Base-by-base conservation (phyloP, 1,140 invertebrate genomes). In the Holcopasites calliopsidis region DNA sequence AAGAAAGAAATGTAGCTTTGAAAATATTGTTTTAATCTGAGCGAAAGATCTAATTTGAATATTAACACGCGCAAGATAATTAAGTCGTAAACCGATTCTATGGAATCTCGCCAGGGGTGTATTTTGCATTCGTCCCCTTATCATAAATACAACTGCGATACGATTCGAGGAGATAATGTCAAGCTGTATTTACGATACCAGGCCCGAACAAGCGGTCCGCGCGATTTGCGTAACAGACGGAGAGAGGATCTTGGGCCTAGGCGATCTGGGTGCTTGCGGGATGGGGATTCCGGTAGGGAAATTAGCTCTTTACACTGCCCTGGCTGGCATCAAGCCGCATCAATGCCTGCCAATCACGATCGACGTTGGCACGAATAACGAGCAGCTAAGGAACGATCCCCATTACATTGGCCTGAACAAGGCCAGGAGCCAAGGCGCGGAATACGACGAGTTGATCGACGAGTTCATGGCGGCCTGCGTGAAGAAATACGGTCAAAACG, bases 381-480 rank as follows among this genome's bases (percentile, higher is more conserved):
- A 97, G 91, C 94, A 94, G 91, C 92, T 99, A 0, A 92, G 98
- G 16, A 95, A 98, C 89, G 98, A 99, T 93, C 97, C 98, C 6
- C 93, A 98, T 66, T 99, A 99, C 90, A 98, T 99, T 86, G 99
- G 99, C 57, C 89, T 99, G 47, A 93, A 96, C 70, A 97, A 99
- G 84, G 95, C 95, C 74, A 93, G 99, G 58, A 95, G 96, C 0
- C 95, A 95, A 33, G 99, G 98, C 16, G 92, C 94, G 40, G 95
- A 95, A 70, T 99, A 99, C 90, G 98, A 99, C 89, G 96, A 96
- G 49, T 96, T 99, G 82, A 95, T 99, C 66, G 98, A 99, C 87
- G 99, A 99, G 91, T 99, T 99, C 89, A 99, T 99, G 98, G 93
- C 97, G 87, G 98, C 98, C 2, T 97, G 97, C 66, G 97, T 98